Conservation (phyloP, 2,888 invertebrate species). For the Leistus spinibarbis region DNA sequence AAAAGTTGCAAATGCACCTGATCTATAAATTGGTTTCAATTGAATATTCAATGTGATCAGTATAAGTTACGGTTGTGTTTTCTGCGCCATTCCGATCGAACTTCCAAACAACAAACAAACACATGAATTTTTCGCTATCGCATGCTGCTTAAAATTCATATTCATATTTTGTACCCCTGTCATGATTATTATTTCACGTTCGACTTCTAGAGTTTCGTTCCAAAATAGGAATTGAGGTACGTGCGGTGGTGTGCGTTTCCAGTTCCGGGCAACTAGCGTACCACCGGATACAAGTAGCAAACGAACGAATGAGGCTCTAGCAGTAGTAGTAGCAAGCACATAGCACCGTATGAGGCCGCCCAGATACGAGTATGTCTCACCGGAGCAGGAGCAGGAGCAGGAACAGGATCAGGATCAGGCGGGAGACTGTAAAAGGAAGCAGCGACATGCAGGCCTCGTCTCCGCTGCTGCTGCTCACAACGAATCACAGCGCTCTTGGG, state of each 20-base stretch:
- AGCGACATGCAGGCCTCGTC: conserved; percentile 4
- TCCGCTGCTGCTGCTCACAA: conserved; percentile 30
- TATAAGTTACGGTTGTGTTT: not conserved
- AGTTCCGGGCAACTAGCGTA: not conserved
- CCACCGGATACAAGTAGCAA: not conserved
- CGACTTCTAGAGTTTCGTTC: conserved; percentile 23
- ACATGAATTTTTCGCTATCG: conserved; percentile 38
- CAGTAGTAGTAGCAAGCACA: not conserved
- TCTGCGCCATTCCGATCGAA: conserved; percentile 19
- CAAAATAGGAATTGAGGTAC: conserved; percentile 36
- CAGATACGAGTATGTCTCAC: not conserved
- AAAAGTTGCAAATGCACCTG: not conserved
- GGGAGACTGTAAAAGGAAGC: not conserved
- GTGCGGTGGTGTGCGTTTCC: conserved; percentile 7
- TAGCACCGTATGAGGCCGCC: not conserved
- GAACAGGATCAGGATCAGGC: not conserved
- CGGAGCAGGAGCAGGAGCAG: too few species aligned
- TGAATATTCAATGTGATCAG: not conserved
- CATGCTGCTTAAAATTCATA: conserved; percentile 37
- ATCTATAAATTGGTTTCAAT: not conserved
- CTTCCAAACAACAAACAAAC: conserved; percentile 34
- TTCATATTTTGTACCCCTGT: conserved; percentile 23
- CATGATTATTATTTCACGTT: conserved; percentile 36
- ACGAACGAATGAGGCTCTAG: not conserved
- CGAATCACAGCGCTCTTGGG: conserved; percentile 38